Conservation (phyloP, 2,888 invertebrate genomes). For the Drosophila ustulata region DNA sequence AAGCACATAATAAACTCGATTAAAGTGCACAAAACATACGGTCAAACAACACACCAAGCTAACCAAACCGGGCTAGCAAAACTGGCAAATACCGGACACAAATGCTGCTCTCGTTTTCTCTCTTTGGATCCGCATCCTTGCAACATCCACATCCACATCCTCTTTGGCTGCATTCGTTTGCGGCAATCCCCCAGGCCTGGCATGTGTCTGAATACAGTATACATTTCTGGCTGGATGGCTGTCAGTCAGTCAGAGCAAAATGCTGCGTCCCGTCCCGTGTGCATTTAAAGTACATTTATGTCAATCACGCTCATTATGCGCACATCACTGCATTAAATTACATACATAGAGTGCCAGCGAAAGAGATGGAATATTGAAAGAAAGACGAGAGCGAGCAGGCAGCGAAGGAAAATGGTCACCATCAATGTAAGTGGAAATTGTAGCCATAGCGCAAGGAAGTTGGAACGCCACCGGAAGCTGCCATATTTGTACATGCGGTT, state of each 20-base stretch:
- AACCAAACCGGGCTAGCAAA: conserved; percentile 39
- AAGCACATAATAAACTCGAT: conserved; percentile 76
- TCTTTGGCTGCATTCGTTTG: background rate
- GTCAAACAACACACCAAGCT: conserved; percentile 52
- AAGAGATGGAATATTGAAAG: conserved; percentile 11
- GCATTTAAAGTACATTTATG: conserved; percentile 77
- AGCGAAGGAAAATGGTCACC: conserved; percentile 29
- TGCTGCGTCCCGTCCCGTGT: conserved; percentile 47
- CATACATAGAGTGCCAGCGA: conserved; percentile 31
- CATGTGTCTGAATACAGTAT: conserved; percentile 20
- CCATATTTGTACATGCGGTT: conserved; percentile 56
- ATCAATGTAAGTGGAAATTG: conserved; percentile 60
- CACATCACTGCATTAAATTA: conserved; percentile 78
- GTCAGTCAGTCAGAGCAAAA: conserved; percentile 44
- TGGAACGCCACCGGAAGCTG: conserved; percentile 62
- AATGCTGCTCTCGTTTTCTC: conserved; percentile 47
- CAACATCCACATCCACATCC: background rate
- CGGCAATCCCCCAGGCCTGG: conserved; percentile 18
- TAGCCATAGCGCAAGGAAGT: conserved; percentile 55
- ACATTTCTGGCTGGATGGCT: conserved; percentile 26
- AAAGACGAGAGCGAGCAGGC: background rate
- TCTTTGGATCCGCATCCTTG: conserved; percentile 5
- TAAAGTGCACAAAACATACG: conserved; percentile 74
- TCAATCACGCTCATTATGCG: conserved; percentile 77
- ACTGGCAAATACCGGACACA: conserved; percentile 54